A percentile compares a stretch with the other conserved stretches of the same genome.
Conservation (phyloP, 2,113 vertebrate genomes). For the Montifringilla adamsi region DNA sequence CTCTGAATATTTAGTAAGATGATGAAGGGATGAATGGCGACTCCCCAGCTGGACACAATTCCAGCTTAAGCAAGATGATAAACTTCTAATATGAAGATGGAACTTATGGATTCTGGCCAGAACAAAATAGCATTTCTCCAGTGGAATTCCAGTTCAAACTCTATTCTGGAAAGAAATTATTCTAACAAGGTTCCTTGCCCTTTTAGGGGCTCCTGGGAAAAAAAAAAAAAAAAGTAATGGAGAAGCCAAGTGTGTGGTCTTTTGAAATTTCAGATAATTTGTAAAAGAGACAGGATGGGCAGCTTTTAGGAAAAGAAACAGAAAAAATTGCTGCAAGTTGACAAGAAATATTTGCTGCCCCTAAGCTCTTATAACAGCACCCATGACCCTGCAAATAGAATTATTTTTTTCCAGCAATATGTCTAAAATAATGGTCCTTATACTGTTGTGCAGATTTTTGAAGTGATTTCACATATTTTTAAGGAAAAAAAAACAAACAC, state of each 20-base stretch:
- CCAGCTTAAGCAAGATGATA: conserved; percentile 66
- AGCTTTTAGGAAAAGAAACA: conserved; percentile 66
- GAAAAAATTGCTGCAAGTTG: conserved; percentile 54
- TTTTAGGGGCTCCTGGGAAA: conserved; percentile 59
- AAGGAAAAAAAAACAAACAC: background rate
- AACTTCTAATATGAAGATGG: conserved; percentile 79
- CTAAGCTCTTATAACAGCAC: background rate
- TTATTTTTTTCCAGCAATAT: background rate
- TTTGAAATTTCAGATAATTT: conserved; percentile 69
- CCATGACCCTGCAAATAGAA: background rate
- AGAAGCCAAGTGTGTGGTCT: conserved; percentile 75
- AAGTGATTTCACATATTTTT: background rate
- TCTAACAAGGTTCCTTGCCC: conserved; percentile 16
- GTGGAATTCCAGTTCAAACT: conserved; percentile 71
- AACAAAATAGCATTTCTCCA: conserved; percentile 63
- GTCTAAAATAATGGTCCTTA: background rate
- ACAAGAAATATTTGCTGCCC: conserved; percentile 69
- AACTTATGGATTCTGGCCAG: conserved; percentile 73
- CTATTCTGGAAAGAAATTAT: conserved; percentile 67
- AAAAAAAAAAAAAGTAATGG: conserved; percentile 17
- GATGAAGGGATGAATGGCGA: conserved; percentile 57
- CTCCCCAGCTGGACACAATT: conserved; percentile 68
- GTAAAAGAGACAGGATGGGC: conserved; percentile 52
- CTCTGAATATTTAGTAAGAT: conserved; percentile 68
- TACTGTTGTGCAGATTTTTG: background rate